Conservation (phyloP, 2,797 vertebrate genomes). For the Phalanger gymnotis region DNA sequence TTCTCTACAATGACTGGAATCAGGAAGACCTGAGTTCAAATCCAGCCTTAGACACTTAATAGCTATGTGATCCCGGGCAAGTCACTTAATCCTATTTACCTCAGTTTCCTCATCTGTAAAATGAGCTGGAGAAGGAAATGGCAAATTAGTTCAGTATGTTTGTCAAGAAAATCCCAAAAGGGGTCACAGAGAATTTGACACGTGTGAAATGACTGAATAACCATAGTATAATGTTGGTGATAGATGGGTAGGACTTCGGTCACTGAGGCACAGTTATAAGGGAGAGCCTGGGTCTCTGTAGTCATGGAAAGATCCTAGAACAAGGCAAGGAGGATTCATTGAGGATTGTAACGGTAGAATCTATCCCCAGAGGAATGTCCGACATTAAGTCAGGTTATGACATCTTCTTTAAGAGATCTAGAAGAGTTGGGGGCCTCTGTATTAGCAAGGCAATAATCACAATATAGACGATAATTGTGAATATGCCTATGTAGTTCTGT, state of each 20-base stretch:
- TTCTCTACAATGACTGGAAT: not conserved
- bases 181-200: too few species aligned
- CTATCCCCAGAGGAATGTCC: not conserved
- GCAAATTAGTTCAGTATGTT: not conserved
- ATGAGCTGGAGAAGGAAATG: not conserved
- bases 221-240: not conserved
- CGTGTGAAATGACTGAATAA: too few species aligned
- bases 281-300: not conserved
- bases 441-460: too few species aligned
- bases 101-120: not conserved
- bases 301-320: not conserved
- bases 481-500: too few species aligned
- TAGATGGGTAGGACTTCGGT: not conserved
- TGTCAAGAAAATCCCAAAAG: too few species aligned
- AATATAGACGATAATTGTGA: too few species aligned
- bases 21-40: not conserved
- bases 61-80: not conserved
- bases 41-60: not conserved
- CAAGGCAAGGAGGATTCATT: not conserved
- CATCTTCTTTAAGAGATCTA: not conserved
- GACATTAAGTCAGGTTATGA: not conserved
- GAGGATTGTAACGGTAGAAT: not conserved
- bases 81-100: not conserved
- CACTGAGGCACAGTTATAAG: not conserved
- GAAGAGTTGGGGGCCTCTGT: not conserved